Conservation (phyloP, 2,113 vertebrate genomes). For the Ophiodon elongatus region DNA sequence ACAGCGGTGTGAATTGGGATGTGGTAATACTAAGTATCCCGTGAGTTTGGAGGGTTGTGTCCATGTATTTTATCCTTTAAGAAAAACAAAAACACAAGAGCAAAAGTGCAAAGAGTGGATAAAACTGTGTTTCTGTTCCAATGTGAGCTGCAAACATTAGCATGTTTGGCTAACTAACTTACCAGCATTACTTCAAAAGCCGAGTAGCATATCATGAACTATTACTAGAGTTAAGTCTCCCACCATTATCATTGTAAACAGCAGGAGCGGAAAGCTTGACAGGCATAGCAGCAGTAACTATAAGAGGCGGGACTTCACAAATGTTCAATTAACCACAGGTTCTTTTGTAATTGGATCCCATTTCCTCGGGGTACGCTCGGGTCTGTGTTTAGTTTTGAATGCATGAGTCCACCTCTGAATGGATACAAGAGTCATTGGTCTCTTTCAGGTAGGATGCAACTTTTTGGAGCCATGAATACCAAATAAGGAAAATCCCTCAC, state of each 20-base stretch:
- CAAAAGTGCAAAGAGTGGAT: not conserved
- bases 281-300: not conserved
- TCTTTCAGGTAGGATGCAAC: conserved; percentile 29
- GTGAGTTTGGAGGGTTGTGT: not conserved
- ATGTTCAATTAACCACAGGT: conserved; percentile 10
- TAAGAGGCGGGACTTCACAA: not conserved
- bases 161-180: not conserved
- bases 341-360: conserved; percentile 4
- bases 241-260: not conserved
- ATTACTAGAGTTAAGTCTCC: not conserved
- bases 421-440: conserved; percentile 19
- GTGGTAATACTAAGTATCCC: not conserved
- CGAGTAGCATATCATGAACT: not conserved
- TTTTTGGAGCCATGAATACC: conserved; percentile 42
- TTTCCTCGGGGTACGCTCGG: not conserved
- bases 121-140: not conserved
- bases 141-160: not conserved
- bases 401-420: conserved; percentile 21
- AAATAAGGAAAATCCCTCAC: conserved; percentile 41
- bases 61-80: not conserved
- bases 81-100: not conserved
- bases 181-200: not conserved
- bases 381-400: conserved; percentile 31
- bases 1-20: not conserved
- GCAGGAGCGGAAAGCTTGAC: not conserved